Percentiles rank a stretch among this genome's conserved stretches.
Evolutionary conservation across 2,888 invertebrate genomes (phyloP).

Genomic region (Himalopsyche kuldschensis): DNA sequence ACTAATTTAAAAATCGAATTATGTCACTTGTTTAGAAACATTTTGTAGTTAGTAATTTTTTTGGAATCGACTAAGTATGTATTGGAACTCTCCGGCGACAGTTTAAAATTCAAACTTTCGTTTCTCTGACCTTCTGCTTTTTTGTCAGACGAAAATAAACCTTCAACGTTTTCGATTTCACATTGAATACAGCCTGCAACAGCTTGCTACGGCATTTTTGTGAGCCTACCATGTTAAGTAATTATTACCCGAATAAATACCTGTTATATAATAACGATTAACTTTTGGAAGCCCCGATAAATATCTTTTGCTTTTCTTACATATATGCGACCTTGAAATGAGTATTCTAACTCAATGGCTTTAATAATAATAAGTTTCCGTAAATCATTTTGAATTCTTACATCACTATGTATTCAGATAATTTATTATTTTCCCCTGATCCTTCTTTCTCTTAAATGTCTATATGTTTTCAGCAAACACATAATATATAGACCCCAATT

Average conservation of each 20-base stretch:
- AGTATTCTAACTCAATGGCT: too few species aligned
- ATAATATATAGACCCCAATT: too few species aligned
- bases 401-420: too few species aligned
- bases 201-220: not conserved
- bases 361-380: too few species aligned
- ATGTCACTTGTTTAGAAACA: too few species aligned
- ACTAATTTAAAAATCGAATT: too few species aligned
- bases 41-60: not conserved
- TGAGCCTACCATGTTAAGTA: not conserved
- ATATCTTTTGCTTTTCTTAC: too few species aligned
- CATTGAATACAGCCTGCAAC: not conserved
- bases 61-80: not conserved
- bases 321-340: too few species aligned
- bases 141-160: not conserved
- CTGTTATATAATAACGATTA: not conserved
- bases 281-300: not conserved
- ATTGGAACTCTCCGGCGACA: not conserved
- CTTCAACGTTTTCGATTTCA: not conserved
- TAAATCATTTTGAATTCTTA: too few species aligned
- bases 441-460: too few species aligned
- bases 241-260: not conserved
- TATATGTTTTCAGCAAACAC: too few species aligned
- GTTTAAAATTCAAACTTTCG: slow-evolving; percentile 9
- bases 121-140: not conserved
- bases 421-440: too few species aligned